Evolutionary conservation across 2,797 vertebrate genomes (phyloP), one percentile per base, ranked within the genome.

Genomic region (Crocidura indochinensis): DNA sequence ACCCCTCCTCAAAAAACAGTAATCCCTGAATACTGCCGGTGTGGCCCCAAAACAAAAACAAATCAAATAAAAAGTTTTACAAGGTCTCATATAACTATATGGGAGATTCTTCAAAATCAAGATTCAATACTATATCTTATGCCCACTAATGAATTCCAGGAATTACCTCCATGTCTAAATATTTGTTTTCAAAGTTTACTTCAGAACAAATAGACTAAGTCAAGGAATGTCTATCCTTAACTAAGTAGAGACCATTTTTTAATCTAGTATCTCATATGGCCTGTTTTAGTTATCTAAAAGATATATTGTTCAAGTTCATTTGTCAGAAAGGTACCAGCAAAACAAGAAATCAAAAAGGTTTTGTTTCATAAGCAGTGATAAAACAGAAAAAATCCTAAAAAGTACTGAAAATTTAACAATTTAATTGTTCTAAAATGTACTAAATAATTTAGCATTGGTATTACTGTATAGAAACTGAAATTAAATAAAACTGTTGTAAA

Each of bases 211-310:
- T 0, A 83, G 72, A 85, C 29, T 10, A 84, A 82, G 8, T n/a
- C 0, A 74, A 76, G 20, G 8, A 1, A 2, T 84, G 12, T 51
- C 47, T 82, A 14, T 56, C 9, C 56, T 75, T 84, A 26, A 82
- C 47, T 82, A 64, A 51, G 8, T 20, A 92, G 17, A 60, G 38
- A 47, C 10, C 8, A 20, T 14, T n/a, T 83, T 87, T 73, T 79
- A 87, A 38, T 51, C 31, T 84, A 12, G 31, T 81, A 87, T 29
- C 24, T 46, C 47, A 47, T 74, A 27, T 64, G 4, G 0, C 27
- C 31, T 87, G 27, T 80, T 79, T 89, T 69, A 87, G 8, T 85
- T 88, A 94, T 60, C 65, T 91, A 94, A 92, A 90, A 71, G 68
- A 51, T 8, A 85, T 74, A n/a, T 62, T 79, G 4, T 67, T 91